Base-by-base conservation (phyloP, 1,140 invertebrate species). In the Solenopsis fugax region DNA sequence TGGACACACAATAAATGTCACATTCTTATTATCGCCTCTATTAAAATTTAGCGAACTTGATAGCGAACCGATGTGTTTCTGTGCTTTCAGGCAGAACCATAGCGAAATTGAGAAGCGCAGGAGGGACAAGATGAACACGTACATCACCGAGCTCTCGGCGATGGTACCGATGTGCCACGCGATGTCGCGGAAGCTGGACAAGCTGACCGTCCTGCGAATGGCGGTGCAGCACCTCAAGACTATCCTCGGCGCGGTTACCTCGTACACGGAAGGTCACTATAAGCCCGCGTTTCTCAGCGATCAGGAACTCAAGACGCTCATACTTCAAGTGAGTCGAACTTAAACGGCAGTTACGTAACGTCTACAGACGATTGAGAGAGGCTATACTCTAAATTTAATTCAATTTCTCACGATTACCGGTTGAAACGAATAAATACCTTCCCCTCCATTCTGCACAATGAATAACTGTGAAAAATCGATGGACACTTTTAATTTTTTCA, bases 71-170 rank as follows among this genome's bases (percentile, higher is more conserved):
- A 62, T 16, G n/a, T 24, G 16, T 48, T 48, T 82, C 24, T 58
- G 10, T 52, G 24, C 3, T 34, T 94, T 1, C 93, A 98, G 97
- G 89, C 98, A 98, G 95, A 99, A 99, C 95, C 98, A 99, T 95
- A 99, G 98, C 94, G 98, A 99, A 95, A 99, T 99, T 85, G 98
- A 99, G 94, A 99, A 99, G 93, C 96, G 98, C 0, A 96, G 98
- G 4, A 96, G 98, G 21, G 98, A 99, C 93, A 99, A 99, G 95
- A 99, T 99, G 98, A 99, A 99, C 95, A 98, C 97, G 0, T 99
- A 99, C 94, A 99, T 99, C 85, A 97, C 97, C 0, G 98, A 99
- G 94, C 93, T 99, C 48, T 98, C 98, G 45, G 96, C 97, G 2
- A 98, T 99, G 96, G 97, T 99, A 10, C 98, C 98, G 0, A 98